Conservation (phyloP, 2,113 vertebrate species). For the Centrocercus urophasianus region DNA sequence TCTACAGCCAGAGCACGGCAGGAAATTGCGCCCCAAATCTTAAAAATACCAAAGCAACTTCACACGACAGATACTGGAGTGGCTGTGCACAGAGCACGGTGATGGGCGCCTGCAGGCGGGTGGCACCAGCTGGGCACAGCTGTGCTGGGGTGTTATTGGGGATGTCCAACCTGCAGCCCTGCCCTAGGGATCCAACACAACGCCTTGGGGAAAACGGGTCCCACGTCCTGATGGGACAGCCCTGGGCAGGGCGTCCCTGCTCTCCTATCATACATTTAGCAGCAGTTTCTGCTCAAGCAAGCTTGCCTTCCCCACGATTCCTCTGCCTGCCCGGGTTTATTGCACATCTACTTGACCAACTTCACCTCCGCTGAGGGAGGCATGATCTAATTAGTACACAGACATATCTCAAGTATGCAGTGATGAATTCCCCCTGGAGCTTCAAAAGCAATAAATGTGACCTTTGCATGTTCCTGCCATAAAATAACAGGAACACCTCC, state of each 20-base stretch:
- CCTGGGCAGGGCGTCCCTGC: neutral
- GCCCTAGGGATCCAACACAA: accelerated
- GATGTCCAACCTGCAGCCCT: neutral
- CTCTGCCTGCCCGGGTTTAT: neutral
- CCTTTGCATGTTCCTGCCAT: conserved; percentile 65
- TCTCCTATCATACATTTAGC: neutral
- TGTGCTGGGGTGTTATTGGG: neutral
- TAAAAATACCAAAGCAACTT: neutral
- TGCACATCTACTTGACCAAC: conserved; percentile 8
- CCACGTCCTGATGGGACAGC: neutral
- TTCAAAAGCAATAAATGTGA: conserved; percentile 57
- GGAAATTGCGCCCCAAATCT: accelerated
- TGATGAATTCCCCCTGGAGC: conserved; percentile 27
- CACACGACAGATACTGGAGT: accelerated
- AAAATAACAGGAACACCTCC: conserved; percentile 69
- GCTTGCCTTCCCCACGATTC: neutral
- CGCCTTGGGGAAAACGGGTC: neutral
- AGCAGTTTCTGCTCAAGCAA: neutral
- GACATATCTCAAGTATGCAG: conserved; percentile 39
- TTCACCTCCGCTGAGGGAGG: conserved; percentile 35
- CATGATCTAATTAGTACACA: conserved; percentile 28
- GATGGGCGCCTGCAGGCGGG: accelerated
- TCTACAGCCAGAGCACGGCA: accelerated
- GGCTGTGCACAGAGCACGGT: accelerated
- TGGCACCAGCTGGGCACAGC: accelerated